Percentiles rank a stretch among this genome's conserved stretches.
These are phyloP conservation scores for Drosophila leontia DNA, from an alignment of 1,140 invertebrate species.

Conservation along the genomic window DNA sequence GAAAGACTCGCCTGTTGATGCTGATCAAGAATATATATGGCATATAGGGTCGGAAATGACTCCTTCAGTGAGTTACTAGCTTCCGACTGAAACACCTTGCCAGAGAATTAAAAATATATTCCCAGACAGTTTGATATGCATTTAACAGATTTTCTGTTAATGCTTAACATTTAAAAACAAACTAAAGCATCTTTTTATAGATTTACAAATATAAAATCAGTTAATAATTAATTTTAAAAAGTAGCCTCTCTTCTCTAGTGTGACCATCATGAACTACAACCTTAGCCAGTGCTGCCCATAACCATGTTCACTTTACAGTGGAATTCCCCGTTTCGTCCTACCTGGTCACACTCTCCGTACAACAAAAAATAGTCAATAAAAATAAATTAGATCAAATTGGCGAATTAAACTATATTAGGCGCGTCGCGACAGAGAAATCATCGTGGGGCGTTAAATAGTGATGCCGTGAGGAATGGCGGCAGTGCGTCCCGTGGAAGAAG, in stretches of 20 bases:
- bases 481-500: conserved; percentile 50
- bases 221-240: background rate
- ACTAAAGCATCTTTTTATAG: background rate
- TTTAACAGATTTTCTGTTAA: background rate
- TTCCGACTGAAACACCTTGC: background rate
- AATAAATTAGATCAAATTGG: conserved; percentile 38
- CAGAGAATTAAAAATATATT: background rate
- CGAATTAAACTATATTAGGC: conserved; percentile 30
- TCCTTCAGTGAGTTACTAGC: background rate
- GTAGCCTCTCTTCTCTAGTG: background rate
- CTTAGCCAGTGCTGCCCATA: background rate
- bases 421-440: conserved; percentile 26
- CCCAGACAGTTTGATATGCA: background rate
- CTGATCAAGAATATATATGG: background rate
- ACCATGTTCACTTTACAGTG: too few relatives aligned
- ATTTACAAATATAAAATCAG: conserved; percentile 1
- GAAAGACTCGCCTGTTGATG: background rate
- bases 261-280: background rate
- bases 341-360: conserved; percentile 2
- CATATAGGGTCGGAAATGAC: background rate
- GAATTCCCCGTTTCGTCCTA: accelerated
- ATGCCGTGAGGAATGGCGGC: conserved; percentile 48
- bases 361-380: conserved; percentile 25
- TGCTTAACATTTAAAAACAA: background rate
- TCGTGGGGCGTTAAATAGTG: conserved; percentile 4